Percentiles rank a stretch among this genome's conserved stretches.
Evolutionary conservation across 2,113 vertebrate species (phyloP).

Genomic region (Dolichotis patagonum): DNA sequence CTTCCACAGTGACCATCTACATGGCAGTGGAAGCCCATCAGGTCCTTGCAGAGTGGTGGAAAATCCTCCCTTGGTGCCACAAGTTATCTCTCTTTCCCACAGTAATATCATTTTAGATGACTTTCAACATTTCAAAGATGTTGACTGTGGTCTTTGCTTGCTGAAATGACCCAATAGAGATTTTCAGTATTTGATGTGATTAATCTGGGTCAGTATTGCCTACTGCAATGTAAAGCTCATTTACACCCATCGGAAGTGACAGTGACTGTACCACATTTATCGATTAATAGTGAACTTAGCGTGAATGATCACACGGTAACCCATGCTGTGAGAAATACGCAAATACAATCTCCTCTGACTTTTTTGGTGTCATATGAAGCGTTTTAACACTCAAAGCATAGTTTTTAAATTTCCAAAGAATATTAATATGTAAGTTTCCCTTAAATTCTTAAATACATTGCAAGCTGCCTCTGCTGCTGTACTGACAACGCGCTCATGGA

Average conservation of each 20-base stretch:
- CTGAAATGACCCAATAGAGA: neutral
- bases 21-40: neutral
- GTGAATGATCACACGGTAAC: neutral
- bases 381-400: neutral
- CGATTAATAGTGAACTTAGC: neutral
- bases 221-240: neutral
- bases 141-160: neutral
- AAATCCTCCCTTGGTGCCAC: rapidly evolving
- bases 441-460: neutral
- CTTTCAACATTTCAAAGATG: neutral
- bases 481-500: neutral
- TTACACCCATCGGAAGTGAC: neutral
- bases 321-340: neutral
- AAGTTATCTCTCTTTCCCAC: neutral
- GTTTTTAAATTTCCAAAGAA: neutral
- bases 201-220: neutral
- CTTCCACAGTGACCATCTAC: neutral
- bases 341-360: neutral
- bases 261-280: neutral
- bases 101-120: neutral
- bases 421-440: neutral
- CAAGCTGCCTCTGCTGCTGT: neutral
- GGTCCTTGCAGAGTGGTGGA: neutral
- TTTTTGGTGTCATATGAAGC: neutral
- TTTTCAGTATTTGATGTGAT: neutral